These are phyloP conservation scores for Omphaloscelis lunosa DNA, from an alignment of 2,888 invertebrate genomes.

Conservation along the genomic window DNA sequence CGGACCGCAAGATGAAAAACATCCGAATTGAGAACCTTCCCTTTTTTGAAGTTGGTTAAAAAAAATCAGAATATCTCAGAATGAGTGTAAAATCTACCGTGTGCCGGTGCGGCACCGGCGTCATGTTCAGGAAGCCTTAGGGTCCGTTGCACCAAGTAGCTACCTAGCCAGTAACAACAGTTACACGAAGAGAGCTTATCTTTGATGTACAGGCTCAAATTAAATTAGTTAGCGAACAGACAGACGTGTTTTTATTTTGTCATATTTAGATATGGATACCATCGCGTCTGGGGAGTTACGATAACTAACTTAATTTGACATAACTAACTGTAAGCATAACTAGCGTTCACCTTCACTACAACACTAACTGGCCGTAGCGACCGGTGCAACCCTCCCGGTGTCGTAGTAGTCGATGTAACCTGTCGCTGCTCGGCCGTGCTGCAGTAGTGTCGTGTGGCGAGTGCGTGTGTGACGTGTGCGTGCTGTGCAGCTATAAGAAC, in stretches of 20 bases:
- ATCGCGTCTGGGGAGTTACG: too few species aligned
- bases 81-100: too few species aligned
- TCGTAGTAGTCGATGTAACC: not conserved
- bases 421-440: not conserved
- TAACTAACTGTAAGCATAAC: not conserved
- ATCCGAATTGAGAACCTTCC: too few species aligned
- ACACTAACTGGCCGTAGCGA: not conserved
- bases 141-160: not conserved
- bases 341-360: too few species aligned
- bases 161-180: not conserved
- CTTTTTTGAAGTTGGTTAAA: too few species aligned
- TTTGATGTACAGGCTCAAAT: not conserved
- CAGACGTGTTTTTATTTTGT: not conserved
- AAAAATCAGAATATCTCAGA: too few species aligned
- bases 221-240: not conserved
- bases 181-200: not conserved
- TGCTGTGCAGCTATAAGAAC: slow-evolving; percentile 62
- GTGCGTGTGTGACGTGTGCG: slow-evolving; percentile 24
- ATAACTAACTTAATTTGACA: not conserved
- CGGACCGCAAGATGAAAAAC: too few species aligned
- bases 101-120: too few species aligned
- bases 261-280: not conserved
- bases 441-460: not conserved
- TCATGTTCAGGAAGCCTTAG: too few species aligned
- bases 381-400: not conserved